phyloP scores from a whole-genome alignment of 2,797 vertebrate genomes.

The Acanthopagrus latus region DNA sequence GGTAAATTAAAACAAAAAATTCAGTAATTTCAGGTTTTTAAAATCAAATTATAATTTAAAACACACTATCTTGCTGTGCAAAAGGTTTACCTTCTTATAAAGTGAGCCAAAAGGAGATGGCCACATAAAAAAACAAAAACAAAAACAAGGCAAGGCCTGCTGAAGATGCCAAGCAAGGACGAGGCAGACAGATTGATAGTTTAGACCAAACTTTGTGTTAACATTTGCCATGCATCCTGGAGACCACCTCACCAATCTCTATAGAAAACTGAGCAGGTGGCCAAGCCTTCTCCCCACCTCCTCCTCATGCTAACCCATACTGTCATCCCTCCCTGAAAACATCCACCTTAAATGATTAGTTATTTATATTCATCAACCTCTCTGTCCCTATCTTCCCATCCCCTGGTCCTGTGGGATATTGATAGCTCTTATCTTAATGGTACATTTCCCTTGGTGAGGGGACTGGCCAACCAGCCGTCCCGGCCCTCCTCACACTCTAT shows the following conservation, averaged over 20 bases:
- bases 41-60: neutral
- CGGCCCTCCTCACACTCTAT: conserved; percentile 84
- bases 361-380: conserved; percentile 71
- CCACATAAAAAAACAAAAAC: neutral
- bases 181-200: conserved; percentile 71
- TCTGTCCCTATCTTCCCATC: conserved; percentile 59
- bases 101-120: neutral
- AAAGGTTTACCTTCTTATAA: conserved; percentile 16
- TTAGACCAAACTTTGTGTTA: conserved; percentile 42
- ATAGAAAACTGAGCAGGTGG: conserved; percentile 69
- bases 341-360: conserved; percentile 68
- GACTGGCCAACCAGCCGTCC: conserved; percentile 67
- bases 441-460: conserved; percentile 73
- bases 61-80: neutral
- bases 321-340: conserved; percentile 66
- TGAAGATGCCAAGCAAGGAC: conserved; percentile 34
- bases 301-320: conserved; percentile 35
- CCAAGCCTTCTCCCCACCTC: conserved; percentile 35
- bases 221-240: conserved; percentile 37
- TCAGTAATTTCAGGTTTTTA: neutral
- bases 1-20: neutral
- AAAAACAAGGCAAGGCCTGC: conserved; percentile 19
- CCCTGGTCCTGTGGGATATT: conserved; percentile 68
- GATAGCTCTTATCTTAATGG: conserved; percentile 84
- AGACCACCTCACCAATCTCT: conserved; percentile 32